Evolutionary conservation across 53 echinoderm and acorn worm species (phyloP).

Genomic region (Hippasteria phrygiana): DNA sequence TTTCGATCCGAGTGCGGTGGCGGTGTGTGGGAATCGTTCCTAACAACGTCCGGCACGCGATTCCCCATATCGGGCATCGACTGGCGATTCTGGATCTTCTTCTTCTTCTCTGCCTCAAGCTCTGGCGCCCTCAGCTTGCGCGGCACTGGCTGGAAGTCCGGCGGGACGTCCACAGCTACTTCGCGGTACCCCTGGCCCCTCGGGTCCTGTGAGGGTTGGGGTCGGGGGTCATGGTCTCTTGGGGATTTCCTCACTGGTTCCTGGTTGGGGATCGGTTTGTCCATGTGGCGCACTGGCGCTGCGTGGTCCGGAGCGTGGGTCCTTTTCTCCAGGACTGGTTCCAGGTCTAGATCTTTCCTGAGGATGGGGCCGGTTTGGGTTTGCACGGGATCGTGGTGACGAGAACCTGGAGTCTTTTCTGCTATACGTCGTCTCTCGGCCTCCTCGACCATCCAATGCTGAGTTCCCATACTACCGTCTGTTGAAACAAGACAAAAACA

Average conservation of each 20-base stretch:
- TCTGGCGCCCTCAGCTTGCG: constrained; percentile 58
- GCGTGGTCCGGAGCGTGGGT: constrained; percentile 51
- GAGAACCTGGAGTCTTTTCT: constrained; percentile 54
- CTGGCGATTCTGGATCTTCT: constrained; percentile 83
- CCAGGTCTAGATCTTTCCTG: constrained; percentile 71
- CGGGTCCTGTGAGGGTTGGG: constrained; percentile 4
- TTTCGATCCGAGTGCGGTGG: constrained; percentile 37
- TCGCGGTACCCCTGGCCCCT: constrained; percentile 49
- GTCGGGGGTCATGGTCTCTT: constrained; percentile 30
- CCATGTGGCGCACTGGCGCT: constrained; percentile 30
- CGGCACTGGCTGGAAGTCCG: constrained; percentile 68
- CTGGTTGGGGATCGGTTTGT: constrained; percentile 30
- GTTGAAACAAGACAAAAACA: not conserved
- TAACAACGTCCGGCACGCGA: constrained; percentile 39
- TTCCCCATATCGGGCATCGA: constrained; percentile 78
- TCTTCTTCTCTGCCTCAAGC: constrained; percentile 69
- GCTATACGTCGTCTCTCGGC: constrained; percentile 85
- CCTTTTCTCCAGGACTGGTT: constrained; percentile 79
- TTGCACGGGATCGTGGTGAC: constrained; percentile 36
- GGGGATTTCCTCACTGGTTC: constrained; percentile 47
- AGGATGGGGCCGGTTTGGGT: constrained; percentile 18
- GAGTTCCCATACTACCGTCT: constrained; percentile 67
- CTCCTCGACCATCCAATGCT: constrained; percentile 96
- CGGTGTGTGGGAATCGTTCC: constrained; percentile 20
- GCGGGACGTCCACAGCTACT: constrained; percentile 58